Evolutionary conservation across 2,888 invertebrate genomes (phyloP), one percentile per base, ranked within the genome.

Genomic region (Chydorus sphaericus): DNA sequence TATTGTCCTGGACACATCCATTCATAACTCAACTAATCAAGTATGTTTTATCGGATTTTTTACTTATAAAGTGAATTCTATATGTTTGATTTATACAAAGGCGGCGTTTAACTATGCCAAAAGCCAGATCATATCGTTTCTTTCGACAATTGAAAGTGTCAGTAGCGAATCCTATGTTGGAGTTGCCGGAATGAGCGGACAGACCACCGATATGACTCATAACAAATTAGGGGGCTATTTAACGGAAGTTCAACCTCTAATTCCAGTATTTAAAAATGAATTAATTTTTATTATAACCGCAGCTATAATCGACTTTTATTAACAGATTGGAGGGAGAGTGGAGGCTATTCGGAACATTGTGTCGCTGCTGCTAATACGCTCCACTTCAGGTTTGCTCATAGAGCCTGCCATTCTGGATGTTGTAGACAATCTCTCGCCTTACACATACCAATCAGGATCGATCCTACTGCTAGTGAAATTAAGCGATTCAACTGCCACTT

Each of bases 171-270:
- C 44, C 16, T 52, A 14, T 23, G 52, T 36, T 18, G 52, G 52
- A 28, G 26, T 52, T 20, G 52, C 52, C 10, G 26, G 36, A 3
- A 52, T 52, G 52, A 37, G 52, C 16, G 52, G 52, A 37, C 10
- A 18, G 30, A 52, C 1, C 11, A n/a, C 33, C 11, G 36, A n/a
- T 28, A n/a, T 4, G 1, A 23, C 52, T 18, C 23, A 16, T 18
- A 37, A 37, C 23, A 33, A 37, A 23, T 10, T 52, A 14, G 52
- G 52, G 6, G 33, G 52, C 18, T 52, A 52, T 36, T 26, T 52
- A 11, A 36, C 36, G 8, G 52, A 52, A 20, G 14, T 26, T 20
- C 33, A 33, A 23, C 4, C 52, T 26, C 31, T 37, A 16, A 16
- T 44, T 14, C 26, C 11, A 26, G 44, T 44, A 44, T 26, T 10